Evolutionary conservation across 2,797 vertebrate species (phyloP).

Genomic region (Lates japonicus): DNA sequence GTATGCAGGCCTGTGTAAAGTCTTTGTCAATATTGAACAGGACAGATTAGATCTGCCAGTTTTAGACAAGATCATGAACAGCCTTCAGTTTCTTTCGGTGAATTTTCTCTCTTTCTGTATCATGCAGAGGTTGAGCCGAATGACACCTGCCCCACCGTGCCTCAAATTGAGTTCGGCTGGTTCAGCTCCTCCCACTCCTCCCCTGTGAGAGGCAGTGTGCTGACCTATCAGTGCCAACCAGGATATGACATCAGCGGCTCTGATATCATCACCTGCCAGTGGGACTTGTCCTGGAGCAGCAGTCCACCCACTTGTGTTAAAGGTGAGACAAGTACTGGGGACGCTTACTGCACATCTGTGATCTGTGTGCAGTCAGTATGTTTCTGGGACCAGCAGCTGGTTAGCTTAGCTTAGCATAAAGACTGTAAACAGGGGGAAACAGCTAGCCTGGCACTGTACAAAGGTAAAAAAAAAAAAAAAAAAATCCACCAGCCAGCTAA

Average conservation of each 20-base stretch:
- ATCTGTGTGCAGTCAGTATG: background rate
- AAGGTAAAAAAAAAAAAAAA: no score
- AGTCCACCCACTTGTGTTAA: constrained; percentile 92
- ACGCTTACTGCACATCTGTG: background rate
- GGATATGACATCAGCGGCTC: constrained; percentile 94
- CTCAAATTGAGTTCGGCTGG: constrained; percentile 92
- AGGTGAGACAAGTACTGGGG: constrained; percentile 80
- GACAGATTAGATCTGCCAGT: background rate
- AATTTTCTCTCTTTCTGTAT: constrained; percentile 24
- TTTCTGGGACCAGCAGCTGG: background rate
- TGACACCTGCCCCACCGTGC: constrained; percentile 92
- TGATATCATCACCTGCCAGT: constrained; percentile 96
- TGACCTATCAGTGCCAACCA: constrained; percentile 95
- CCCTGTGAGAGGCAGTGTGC: constrained; percentile 92
- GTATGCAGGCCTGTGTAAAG: background rate
- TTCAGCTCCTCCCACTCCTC: constrained; percentile 92
- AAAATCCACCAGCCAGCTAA: no score
- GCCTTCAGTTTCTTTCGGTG: background rate
- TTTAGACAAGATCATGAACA: background rate
- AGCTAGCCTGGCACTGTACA: background rate
- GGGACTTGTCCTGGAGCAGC: constrained; percentile 96
- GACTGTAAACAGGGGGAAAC: background rate
- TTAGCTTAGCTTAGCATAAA: constrained; percentile 2
- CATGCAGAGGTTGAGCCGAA: constrained; percentile 92
- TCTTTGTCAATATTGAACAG: background rate